Evolutionary conservation across 2,888 invertebrate genomes (phyloP).

Genomic region (Podotricha telesiphe): DNA sequence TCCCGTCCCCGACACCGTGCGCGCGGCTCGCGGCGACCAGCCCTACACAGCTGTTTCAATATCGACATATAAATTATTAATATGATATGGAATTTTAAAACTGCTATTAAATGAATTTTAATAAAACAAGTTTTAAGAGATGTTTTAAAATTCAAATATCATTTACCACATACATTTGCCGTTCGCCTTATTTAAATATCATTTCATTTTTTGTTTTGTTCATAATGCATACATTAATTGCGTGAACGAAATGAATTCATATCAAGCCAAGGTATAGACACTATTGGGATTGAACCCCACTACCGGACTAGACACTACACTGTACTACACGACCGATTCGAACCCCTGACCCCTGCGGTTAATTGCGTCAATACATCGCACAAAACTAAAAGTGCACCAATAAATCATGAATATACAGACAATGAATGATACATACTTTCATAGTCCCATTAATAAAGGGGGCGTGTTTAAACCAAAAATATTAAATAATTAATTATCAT

Average conservation of each 20-base stretch:
- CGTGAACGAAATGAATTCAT: not conserved
- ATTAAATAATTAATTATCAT: slow-evolving; percentile 2
- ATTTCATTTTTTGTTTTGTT: not conserved
- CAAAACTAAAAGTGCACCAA: slow-evolving; percentile 14
- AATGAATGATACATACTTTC: not conserved
- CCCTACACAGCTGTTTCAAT: slow-evolving; percentile 26
- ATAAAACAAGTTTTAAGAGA: too few species aligned
- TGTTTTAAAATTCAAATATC: too few species aligned
- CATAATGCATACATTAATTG: not conserved
- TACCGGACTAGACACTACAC: not conserved
- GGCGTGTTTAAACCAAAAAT: slow-evolving; percentile 18
- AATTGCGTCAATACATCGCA: not conserved
- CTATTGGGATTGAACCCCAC: not conserved
- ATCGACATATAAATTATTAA: slow-evolving; percentile 23
- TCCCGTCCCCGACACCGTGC: not conserved
- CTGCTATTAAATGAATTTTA: too few species aligned
- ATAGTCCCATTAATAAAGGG: not conserved
- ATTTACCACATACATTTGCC: not conserved
- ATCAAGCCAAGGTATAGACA: not conserved
- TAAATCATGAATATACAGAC: not conserved
- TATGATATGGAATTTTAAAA: too few species aligned
- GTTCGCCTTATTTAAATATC: not conserved
- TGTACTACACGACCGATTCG: not conserved
- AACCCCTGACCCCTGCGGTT: not conserved
- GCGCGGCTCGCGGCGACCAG: slow-evolving; percentile 21